Evolutionary conservation across 1,140 invertebrate genomes (phyloP), one percentile per base, ranked within the genome.

Genomic region (Lysiphlebus fabarum): DNA sequence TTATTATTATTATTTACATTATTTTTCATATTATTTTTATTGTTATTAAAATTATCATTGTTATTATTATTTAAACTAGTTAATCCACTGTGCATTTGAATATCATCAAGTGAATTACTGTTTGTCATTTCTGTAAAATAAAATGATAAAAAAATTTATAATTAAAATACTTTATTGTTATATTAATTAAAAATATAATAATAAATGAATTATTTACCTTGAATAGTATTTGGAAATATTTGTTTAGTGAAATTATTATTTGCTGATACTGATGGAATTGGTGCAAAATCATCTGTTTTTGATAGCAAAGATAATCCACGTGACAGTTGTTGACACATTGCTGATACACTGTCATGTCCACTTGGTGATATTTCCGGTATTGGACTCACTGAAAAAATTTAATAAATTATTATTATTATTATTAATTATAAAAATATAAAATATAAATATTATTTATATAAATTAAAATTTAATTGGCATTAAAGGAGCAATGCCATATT

Each of bases 321-420:
- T 38, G 90, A 90, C 38, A 95, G 81, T 70, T 95, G 90, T 75
- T 93, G 90, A 79, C 92, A 95, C 82, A 94, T 86, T 59, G 90
- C 89, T 63, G 90, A 90, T 17, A 95, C 91, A 12, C 88, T 87
- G 72, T 93, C 88, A 10, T 82, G 83, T n/a, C 74, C 77, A 58
- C 77, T 81, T 62, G 89, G 88, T 47, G 90, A 89, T 67, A 87
- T 83, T 81, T 93, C 90, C 17, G 90, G 87, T 73, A 92, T 92
- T 34, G 89, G 87, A 67, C 88, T 90, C 62, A 90, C 89, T 83
- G 80, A 11, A 65, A 42, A 33, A 9, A 43, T 12, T n/a, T 1
- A 11, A 26, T 26, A 26, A 26, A 26, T n/a, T n/a, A n/a, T n/a
- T n/a, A n/a, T n/a, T n/a, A n/a, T n/a, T n/a, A n/a, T n/a, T n/a